Percentiles rank a stretch among this genome's conserved stretches.
Evolutionary conservation across 2,888 invertebrate genomes (phyloP).

Genomic region (Agrotis clavis): DNA sequence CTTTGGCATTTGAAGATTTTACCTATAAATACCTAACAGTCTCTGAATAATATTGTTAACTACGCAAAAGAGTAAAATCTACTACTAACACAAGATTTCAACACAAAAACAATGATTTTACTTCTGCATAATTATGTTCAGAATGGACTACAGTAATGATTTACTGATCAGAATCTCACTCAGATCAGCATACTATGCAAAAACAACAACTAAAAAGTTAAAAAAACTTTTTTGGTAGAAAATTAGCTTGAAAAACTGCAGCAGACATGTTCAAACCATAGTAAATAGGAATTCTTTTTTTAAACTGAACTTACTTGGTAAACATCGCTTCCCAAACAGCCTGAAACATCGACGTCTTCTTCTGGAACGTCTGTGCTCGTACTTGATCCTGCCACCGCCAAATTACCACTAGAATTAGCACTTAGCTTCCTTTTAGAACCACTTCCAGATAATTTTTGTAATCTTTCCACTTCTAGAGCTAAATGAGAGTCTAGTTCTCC

Average conservation of each 20-base stretch:
- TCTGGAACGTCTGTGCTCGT: conserved; percentile 68
- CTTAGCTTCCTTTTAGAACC: conserved; percentile 84
- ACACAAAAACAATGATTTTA: too few relatives aligned
- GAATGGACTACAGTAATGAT: neutral
- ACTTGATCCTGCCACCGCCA: conserved; percentile 68
- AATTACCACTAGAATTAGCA: conserved; percentile 74
- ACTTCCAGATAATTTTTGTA: conserved; percentile 81
- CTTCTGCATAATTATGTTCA: too few relatives aligned
- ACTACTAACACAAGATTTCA: too few relatives aligned
- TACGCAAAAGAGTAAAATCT: too few relatives aligned
- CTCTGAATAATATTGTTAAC: too few relatives aligned
- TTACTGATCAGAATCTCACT: neutral
- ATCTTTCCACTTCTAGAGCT: conserved; percentile 93
- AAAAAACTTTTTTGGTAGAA: neutral
- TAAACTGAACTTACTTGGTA: conserved; percentile 79
- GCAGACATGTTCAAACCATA: neutral
- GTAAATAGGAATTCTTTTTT: neutral
- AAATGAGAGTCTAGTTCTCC: conserved; percentile 96
- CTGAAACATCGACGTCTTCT: conserved; percentile 83
- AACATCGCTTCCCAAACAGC: conserved; percentile 86
- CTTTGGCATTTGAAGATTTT: too few relatives aligned
- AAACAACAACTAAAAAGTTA: neutral
- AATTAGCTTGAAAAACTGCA: neutral
- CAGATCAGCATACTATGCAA: neutral
- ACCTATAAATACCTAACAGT: too few relatives aligned